phyloP scores from a whole-genome alignment of 37 sponge, comb jelly and placozoan genomes.

The Beroe ovata region DNA sequence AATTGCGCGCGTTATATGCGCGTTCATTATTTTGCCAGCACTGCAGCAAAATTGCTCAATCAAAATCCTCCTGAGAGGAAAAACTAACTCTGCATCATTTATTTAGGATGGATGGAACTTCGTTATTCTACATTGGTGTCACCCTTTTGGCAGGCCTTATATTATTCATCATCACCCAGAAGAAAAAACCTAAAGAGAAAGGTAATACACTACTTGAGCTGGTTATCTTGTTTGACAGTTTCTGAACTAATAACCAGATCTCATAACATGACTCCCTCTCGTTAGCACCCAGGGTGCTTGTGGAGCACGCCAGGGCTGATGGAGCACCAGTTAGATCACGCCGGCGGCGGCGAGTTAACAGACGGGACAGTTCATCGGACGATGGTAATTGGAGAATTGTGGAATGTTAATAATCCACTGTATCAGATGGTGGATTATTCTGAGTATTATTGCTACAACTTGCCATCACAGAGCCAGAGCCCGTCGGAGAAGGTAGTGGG shows the following conservation, averaged over 20 bases:
- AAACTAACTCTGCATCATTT: neutral
- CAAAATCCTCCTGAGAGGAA: no score
- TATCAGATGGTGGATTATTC: no score
- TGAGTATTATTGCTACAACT: no score
- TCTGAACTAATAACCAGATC: no score
- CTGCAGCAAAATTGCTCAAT: neutral
- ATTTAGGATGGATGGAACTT: slow-evolving; percentile 29
- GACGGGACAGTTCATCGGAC: slow-evolving; percentile 35
- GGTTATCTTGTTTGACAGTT: no score
- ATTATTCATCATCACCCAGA: slow-evolving; percentile 55
- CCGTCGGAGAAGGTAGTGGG: slow-evolving; percentile 19
- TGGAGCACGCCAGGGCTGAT: slow-evolving; percentile 22
- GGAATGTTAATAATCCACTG: no score
- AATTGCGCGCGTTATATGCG: no score
- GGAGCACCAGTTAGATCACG: slow-evolving; percentile 53
- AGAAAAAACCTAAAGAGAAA: slow-evolving; percentile 63
- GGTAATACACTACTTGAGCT: no score
- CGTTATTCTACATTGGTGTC: slow-evolving; percentile 9
- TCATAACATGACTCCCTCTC: no score
- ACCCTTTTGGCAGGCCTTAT: slow-evolving; percentile 25
- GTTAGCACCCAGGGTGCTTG: slow-evolving; percentile 60
- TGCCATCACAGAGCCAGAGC: slow-evolving; percentile 6
- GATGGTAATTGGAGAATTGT: no score
- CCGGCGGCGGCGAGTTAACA: slow-evolving; percentile 43
- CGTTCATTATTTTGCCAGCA: neutral